phyloP scores from a whole-genome alignment of 2,113 vertebrate species.

The Brachirus orientalis region DNA sequence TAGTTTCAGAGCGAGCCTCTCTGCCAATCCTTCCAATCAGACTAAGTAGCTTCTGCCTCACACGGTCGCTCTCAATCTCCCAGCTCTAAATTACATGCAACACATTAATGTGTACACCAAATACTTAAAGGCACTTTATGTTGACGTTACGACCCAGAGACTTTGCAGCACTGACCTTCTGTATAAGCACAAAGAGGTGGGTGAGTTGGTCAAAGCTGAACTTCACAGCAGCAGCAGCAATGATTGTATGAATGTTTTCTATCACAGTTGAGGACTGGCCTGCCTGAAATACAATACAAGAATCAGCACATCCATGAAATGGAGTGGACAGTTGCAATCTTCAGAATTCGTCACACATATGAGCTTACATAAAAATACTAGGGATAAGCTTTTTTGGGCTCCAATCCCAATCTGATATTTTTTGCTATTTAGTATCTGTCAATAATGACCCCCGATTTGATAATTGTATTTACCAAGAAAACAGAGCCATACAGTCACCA shows the following conservation, averaged over 20 bases:
- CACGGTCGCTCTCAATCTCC: conserved; percentile 95
- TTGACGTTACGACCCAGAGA: neutral
- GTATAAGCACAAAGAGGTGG: conserved; percentile 97
- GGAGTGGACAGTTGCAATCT: too few relatives aligned
- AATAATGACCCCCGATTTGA: too few relatives aligned
- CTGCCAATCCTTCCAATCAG: conserved; percentile 96
- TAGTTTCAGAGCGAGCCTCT: conserved; percentile 94
- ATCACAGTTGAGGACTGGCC: conserved; percentile 99
- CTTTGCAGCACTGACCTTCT: conserved; percentile 85
- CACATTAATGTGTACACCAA: neutral
- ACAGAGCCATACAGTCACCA: too few relatives aligned
- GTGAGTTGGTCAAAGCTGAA: conserved; percentile 97
- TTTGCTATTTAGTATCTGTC: too few relatives aligned
- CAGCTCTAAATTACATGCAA: conserved; percentile 86
- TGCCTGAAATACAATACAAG: conserved; percentile 79
- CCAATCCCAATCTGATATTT: too few relatives aligned
- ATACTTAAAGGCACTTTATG: neutral
- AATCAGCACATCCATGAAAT: neutral
- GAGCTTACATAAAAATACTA: neutral
- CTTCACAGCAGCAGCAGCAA: conserved; percentile 97
- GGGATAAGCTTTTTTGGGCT: neutral
- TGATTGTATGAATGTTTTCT: conserved; percentile 98
- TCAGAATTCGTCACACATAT: neutral
- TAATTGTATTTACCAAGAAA: too few relatives aligned
- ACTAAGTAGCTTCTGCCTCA: conserved; percentile 95